Evolutionary conservation across 2,888 invertebrate species (phyloP), one percentile per base, ranked within the genome.

Genomic region (Boloria euphrosyne): DNA sequence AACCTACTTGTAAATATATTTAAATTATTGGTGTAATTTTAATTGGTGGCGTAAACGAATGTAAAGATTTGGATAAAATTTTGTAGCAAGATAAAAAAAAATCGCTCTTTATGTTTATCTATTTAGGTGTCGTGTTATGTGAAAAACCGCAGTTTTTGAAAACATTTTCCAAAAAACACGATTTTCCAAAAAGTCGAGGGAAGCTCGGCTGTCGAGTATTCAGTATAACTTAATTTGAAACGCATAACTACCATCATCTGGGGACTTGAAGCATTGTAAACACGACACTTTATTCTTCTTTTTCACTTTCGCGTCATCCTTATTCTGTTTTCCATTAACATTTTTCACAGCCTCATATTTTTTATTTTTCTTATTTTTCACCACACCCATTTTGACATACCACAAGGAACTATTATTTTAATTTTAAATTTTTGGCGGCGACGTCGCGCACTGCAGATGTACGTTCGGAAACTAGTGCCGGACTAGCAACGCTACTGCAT

Each of bases 211-310:
- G 7, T 10, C 7, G 2, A 10, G 31, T 31, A 31, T 3, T 5
- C 3, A 38, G 2, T 38, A 38, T 38, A 38, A 51, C 44, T 14
- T 22, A 57, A 57, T 62, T 22, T 17, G 52, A n/a, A 62, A 74
- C 73, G 70, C 44, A 68, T 68, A 71, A 75, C 74, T 88, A 91
- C 91, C 91, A 78, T 91, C 91, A 74, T 92, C 90, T 43, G 84
- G 84, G 49, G 91, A 84, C 71, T 90, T 92, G 84, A 92, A 86
- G 82, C 92, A 92, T 85, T 92, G 92, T 85, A 92, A 90, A 83
- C 92, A 92, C 81, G 92, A 92, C 82, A 92, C 88, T 76, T 80
- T 82, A 74, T 85, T 90, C 86, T 91, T 92, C 85, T 90, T 91
- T 84, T 90, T 91, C 84, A 87, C 87, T 89, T 90, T 91, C 74